Conservation (phyloP, 1,140 invertebrate species). For the Diorhabda carinulata region DNA sequence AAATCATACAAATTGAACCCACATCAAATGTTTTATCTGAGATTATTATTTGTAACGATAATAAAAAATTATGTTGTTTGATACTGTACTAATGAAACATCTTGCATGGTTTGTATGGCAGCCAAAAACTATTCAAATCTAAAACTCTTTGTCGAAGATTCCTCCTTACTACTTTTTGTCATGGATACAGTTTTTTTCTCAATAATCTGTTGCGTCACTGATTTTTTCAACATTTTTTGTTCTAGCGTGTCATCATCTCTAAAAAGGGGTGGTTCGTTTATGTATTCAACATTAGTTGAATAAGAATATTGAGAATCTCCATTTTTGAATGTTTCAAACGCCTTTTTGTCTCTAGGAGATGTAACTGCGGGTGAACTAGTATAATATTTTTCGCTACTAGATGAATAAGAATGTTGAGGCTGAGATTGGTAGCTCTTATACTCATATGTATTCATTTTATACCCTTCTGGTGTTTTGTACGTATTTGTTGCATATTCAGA, state of each 20-base stretch:
- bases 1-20: no score
- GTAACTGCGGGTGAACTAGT: slow-evolving; percentile 42
- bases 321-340: slow-evolving; percentile 40
- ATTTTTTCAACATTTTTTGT: slow-evolving; percentile 53
- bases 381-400: slow-evolving; percentile 50
- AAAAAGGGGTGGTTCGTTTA: slow-evolving; percentile 47
- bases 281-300: slow-evolving; percentile 47
- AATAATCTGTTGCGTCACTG: slow-evolving; percentile 51
- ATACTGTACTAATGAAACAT: not conserved
- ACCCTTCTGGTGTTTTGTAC: slow-evolving; percentile 44
- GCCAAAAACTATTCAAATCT: slow-evolving; percentile 45
- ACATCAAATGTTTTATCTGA: no score
- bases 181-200: slow-evolving; percentile 54
- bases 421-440: slow-evolving; percentile 41
- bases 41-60: no score
- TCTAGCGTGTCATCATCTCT: slow-evolving; percentile 49
- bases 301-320: slow-evolving; percentile 37
- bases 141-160: slow-evolving; percentile 52
- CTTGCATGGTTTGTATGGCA: not conserved
- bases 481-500: slow-evolving; percentile 42
- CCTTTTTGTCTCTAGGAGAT: slow-evolving; percentile 31
- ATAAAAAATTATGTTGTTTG: no score
- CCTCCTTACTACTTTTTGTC: slow-evolving; percentile 50
- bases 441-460: slow-evolving; percentile 41
- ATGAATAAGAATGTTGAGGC: slow-evolving; percentile 42